phyloP scores from a whole-genome alignment of 2,888 invertebrate genomes.

The Alitta virens region DNA sequence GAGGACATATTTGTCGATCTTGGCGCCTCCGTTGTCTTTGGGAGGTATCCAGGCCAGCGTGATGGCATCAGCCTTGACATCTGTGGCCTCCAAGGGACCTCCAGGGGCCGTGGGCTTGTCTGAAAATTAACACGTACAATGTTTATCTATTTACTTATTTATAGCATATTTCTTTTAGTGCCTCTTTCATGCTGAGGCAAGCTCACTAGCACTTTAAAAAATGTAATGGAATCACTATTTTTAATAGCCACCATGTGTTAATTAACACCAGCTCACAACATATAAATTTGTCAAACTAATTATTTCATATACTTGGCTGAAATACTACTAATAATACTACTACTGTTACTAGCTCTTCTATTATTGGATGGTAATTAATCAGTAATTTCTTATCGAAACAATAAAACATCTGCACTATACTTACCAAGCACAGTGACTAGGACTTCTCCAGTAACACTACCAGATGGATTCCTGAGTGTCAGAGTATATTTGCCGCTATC shows the following conservation, averaged over 20 bases:
- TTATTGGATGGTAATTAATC: too few relatives aligned
- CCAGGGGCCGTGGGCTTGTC: conserved; percentile 88
- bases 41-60: conserved; percentile 96
- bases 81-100: conserved; percentile 82
- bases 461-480: conserved; percentile 89
- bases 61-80: conserved; percentile 91
- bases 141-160: not conserved
- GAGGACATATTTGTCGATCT: conserved; percentile 91
- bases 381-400: too few relatives aligned
- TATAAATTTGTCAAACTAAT: too few relatives aligned
- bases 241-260: too few relatives aligned
- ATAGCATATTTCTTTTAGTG: not conserved
- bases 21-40: conserved; percentile 92
- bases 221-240: too few relatives aligned
- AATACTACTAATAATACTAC: too few relatives aligned
- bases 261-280: too few relatives aligned
- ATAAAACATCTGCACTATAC: too few relatives aligned
- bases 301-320: too few relatives aligned
- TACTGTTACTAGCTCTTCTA: too few relatives aligned
- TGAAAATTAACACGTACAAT: conserved; percentile 24
- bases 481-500: conserved; percentile 91
- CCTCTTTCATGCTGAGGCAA: too few relatives aligned
- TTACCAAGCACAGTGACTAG: conserved; percentile 84
- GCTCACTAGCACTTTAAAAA: not conserved
- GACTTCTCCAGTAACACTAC: conserved; percentile 90